Conservation (phyloP, 2,888 invertebrate genomes). For the Allacma fusca region DNA sequence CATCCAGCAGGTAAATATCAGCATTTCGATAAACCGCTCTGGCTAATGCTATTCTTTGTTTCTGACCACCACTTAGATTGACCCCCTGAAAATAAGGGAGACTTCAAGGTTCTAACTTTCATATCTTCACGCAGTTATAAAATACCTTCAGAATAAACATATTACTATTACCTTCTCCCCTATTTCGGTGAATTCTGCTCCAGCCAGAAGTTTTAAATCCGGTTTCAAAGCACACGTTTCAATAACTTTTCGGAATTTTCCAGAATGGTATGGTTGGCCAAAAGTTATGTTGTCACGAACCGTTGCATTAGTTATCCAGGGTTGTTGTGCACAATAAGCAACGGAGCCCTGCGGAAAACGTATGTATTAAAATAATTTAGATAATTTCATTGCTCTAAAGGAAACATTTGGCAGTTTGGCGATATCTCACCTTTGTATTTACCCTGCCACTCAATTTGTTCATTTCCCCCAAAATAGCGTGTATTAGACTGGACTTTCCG, state of each 20-base stretch:
- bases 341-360: slow-evolving; percentile 65
- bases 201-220: slow-evolving; percentile 68
- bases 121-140: no score
- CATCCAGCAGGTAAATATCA: slow-evolving; percentile 2
- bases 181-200: slow-evolving; percentile 69
- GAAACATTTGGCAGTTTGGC: no score
- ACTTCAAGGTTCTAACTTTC: no score
- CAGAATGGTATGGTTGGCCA: slow-evolving; percentile 70
- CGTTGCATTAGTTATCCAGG: slow-evolving; percentile 98
- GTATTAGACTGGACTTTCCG: slow-evolving; percentile 68
- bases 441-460: slow-evolving; percentile 70
- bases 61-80: slow-evolving; percentile 90
- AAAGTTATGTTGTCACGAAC: slow-evolving; percentile 78
- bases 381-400: no score
- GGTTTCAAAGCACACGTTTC: slow-evolving; percentile 66
- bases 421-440: slow-evolving; percentile 75
- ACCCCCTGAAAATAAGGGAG: slow-evolving; percentile 70
- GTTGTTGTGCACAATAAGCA: slow-evolving; percentile 92
- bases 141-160: no score
- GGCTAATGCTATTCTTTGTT: background rate
- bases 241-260: slow-evolving; percentile 63
- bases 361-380: no score
- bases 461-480: slow-evolving; percentile 66
- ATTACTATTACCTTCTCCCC: slow-evolving; percentile 72
- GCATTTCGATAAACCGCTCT: background rate